Evolutionary conservation across 2,888 invertebrate genomes (phyloP).

Genomic region (Troides helena): DNA sequence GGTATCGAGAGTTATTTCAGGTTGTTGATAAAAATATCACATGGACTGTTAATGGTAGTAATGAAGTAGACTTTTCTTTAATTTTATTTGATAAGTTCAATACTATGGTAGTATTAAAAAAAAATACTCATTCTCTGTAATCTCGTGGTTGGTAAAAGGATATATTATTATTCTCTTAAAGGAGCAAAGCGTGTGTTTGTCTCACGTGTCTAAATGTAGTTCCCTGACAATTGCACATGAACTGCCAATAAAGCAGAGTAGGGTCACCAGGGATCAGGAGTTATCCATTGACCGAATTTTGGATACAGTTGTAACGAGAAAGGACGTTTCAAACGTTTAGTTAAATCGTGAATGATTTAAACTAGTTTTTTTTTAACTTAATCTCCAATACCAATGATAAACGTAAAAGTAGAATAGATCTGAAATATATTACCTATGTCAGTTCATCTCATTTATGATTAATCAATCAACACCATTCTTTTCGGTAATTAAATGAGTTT

Average conservation of each 20-base stretch:
- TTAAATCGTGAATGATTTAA: not conserved
- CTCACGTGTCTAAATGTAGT: not conserved
- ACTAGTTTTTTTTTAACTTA: not conserved
- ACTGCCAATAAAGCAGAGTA: slow-evolving; percentile 2
- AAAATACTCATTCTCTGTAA: not conserved
- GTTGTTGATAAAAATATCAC: no score
- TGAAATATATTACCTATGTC: not conserved
- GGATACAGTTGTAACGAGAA: not conserved
- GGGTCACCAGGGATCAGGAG: not conserved
- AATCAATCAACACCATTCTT: not conserved
- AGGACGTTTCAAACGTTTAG: not conserved
- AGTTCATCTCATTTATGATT: not conserved
- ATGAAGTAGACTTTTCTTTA: no score
- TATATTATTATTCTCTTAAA: not conserved
- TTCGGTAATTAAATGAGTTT: not conserved
- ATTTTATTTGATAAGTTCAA: no score
- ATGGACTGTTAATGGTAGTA: no score
- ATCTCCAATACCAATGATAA: no score
- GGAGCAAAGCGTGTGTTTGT: not conserved
- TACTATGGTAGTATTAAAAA: no score
- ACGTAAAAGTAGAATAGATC: no score
- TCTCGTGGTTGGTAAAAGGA: not conserved
- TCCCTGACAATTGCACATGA: slow-evolving; percentile 1
- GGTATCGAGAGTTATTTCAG: no score
- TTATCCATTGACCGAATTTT: slow-evolving; percentile 3